Base-by-base conservation (phyloP, 64 coral and sea anemone species). In the Hydrozoanthus tunicans region DNA sequence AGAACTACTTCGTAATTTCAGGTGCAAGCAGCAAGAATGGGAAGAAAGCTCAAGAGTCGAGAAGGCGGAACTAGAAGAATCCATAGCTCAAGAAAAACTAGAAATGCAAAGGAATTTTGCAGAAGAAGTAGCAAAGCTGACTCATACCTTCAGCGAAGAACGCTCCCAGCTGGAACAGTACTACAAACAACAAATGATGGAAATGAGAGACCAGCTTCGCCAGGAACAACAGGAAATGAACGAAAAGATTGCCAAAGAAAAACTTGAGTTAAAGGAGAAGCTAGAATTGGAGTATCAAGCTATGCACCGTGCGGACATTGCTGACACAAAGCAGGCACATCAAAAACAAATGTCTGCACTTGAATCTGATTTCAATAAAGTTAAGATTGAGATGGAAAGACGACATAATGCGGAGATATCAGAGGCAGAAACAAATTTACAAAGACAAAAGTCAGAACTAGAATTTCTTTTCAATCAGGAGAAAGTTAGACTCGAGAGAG, bases 41-140 rank as follows among this genome's bases (percentile, higher is more conserved):
- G 95, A 97, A 64, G 92, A 94, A 70, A 58, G 32, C 32, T 76
- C 92, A 14, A 85, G 90, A 70, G 90, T 90, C 14, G 95, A 97
- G 26, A 94, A 72, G 75, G 63, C 77, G 62, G 90, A 97, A 20
- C 51, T 94, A 25, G 92, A 97, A 89, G 80, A 91, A 6, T 86
- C 91, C 2, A 83, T 97, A 60, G 93, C 92, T 5, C 90, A 89
- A 24, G 95, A 97, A 54, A 97, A 94, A 63, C 66, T 90, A 70
- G 92, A 97, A 79, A 97, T 97, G 95, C 95, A 97, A 77, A 97
- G 69, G 59, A 89, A 56, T 60, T 97, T 97, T 26, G 95, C 89
- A 56, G 90, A 97, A 62, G 95, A 97, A 82, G 75, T 97, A 24
- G 92, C 89, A 14, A 93, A 93, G 66, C 92, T 97, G 13, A 90